Percentiles rank a stretch among this genome's conserved stretches.
Evolutionary conservation across 2,113 vertebrate species (phyloP).

Genomic region (Gymnarchus niloticus): DNA sequence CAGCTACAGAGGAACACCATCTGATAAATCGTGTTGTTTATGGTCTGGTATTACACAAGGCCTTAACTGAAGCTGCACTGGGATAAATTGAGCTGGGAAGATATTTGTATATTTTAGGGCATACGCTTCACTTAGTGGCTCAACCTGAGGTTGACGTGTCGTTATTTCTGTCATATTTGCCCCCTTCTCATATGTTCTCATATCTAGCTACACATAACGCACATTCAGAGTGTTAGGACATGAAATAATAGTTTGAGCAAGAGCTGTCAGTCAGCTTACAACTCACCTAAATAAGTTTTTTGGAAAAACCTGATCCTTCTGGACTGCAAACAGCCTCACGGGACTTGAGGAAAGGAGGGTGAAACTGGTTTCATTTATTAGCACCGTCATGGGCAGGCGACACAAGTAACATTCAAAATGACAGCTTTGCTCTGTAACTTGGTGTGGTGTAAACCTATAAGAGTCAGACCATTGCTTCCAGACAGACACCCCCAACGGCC

Average conservation of each 20-base stretch:
- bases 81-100: not conserved
- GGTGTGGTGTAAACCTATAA: not conserved
- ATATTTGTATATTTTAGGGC: slow-evolving; percentile 10
- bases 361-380: not conserved
- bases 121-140: slow-evolving; percentile 5
- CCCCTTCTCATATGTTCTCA: not conserved
- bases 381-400: not conserved
- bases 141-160: not conserved
- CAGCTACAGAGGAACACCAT: not conserved
- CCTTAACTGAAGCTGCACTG: not conserved
- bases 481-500: not conserved
- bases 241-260: no score
- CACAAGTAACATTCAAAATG: not conserved
- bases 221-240: not conserved
- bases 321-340: not conserved
- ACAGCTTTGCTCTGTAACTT: not conserved
- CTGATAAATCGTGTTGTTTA: slow-evolving; percentile 6
- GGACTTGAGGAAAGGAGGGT: not conserved
- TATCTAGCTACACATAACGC: not conserved
- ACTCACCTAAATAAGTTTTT: not conserved
- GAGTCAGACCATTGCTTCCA: not conserved
- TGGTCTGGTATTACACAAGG: not conserved
- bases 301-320: not conserved
- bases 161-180: not conserved
- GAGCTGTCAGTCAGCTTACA: not conserved